Percentiles rank a stretch among this genome's conserved stretches.
Evolutionary conservation across 2,113 vertebrate species (phyloP).

Genomic region (Psephotus haematonotus): DNA sequence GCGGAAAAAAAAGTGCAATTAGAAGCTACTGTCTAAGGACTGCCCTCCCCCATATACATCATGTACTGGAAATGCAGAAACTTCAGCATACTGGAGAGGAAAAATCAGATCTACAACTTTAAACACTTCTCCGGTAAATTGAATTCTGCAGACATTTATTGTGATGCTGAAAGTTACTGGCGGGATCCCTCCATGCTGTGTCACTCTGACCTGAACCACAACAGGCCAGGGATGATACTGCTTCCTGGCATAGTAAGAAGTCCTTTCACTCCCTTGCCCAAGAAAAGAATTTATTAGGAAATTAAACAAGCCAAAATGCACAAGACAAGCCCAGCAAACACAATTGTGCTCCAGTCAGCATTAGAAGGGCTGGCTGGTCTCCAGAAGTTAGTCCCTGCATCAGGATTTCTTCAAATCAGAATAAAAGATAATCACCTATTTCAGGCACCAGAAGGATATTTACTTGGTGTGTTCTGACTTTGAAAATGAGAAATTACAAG

Average conservation of each 20-base stretch:
- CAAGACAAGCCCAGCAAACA: not conserved
- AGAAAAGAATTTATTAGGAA: slow-evolving; percentile 33
- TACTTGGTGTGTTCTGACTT: slow-evolving; percentile 24
- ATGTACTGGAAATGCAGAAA: not conserved
- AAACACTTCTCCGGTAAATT: not conserved
- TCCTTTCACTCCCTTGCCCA: not conserved
- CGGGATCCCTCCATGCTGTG: accelerated
- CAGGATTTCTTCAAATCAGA: slow-evolving; percentile 1
- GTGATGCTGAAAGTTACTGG: not conserved
- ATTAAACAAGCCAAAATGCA: slow-evolving; percentile 26
- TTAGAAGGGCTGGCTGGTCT: not conserved
- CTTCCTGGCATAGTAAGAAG: slow-evolving; percentile 9
- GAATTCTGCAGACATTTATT: not conserved
- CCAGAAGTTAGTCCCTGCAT: slow-evolving; percentile 28
- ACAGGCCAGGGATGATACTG: not conserved
- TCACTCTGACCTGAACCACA: not conserved
- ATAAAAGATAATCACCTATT: slow-evolving; percentile 10
- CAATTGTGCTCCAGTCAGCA: not conserved
- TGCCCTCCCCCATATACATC: not conserved
- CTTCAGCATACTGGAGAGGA: not conserved
- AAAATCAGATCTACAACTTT: not conserved
- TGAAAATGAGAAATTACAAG: not conserved
- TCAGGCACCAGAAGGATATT: slow-evolving; percentile 17
- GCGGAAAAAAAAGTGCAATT: accelerated
- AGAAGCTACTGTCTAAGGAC: not conserved